Conservation (phyloP, 2,888 invertebrate genomes). For the Chydorus sphaericus region DNA sequence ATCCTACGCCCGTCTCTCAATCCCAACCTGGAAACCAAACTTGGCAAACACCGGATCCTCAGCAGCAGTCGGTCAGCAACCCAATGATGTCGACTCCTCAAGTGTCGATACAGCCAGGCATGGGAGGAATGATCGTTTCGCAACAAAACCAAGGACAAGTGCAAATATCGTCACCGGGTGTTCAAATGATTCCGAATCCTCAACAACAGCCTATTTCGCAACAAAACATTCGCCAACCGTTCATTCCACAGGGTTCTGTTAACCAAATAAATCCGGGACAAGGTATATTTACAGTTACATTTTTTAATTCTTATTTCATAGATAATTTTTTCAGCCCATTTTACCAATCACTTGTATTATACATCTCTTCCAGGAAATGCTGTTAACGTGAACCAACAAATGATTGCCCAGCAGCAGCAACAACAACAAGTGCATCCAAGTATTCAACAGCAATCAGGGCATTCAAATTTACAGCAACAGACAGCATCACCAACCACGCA, state of each 20-base stretch:
- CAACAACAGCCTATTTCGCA: not conserved
- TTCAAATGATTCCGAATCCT: too few relatives aligned
- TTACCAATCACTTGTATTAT: constrained; percentile 29
- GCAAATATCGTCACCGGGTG: too few relatives aligned
- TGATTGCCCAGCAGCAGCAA: constrained; percentile 23
- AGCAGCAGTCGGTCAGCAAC: too few relatives aligned
- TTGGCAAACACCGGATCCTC: too few relatives aligned
- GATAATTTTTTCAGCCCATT: constrained; percentile 29
- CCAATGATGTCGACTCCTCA: too few relatives aligned
- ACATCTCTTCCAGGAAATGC: not conserved
- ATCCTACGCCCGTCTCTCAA: too few relatives aligned
- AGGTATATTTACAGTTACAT: not conserved
- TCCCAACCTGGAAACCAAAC: too few relatives aligned
- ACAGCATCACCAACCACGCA: constrained; percentile 17
- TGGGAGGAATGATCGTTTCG: constrained; percentile 30
- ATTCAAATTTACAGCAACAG: constrained; percentile 27
- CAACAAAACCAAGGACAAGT: too few relatives aligned
- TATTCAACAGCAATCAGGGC: constrained; percentile 32
- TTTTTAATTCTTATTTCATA: constrained; percentile 6
- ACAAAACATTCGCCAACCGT: not conserved
- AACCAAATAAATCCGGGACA: not conserved
- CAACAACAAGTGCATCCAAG: constrained; percentile 32
- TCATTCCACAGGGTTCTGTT: not conserved
- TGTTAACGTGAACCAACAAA: not conserved
- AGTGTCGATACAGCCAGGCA: too few relatives aligned